Evolutionary conservation across 2,113 vertebrate species (phyloP), one percentile per base, ranked within the genome.

Genomic region (Psilopsiagon aymara): DNA sequence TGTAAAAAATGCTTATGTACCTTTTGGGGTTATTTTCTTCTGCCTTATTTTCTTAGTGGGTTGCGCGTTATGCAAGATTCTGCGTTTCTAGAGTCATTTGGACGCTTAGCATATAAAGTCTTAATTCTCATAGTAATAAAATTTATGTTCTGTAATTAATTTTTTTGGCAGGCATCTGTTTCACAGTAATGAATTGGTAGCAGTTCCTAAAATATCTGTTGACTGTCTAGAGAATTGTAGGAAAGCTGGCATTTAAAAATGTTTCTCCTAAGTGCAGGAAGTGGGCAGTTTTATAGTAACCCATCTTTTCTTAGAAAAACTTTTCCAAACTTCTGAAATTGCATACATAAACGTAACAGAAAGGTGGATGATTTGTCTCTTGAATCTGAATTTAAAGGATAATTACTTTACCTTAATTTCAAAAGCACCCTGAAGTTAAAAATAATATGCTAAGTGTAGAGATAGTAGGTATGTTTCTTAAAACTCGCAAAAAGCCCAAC

Each of bases 101-200:
- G 83, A 73, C 1, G 6, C 76, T 75, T 84, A 84, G 39, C 75
- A 5, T 93, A 57, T 60, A 19, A 90, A 92, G 57, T 37, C 82
- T 96, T 84, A 92, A 94, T 94, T 96, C 94, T 66, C 51, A 41
- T 41, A 93, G 83, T 96, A 96, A 95, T 97, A 95, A 94, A 95
- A 76, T 87, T 86, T 92, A 93, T 84, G 83, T 94, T 92, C 76
- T 79, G 51, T 92, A 96, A 94, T 96, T 94, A 96, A 89, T 96
- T 94, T 96, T 95, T 96, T 94, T 97, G 92, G 95, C 92, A 93
- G 77, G 66, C 93, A 84, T 95, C 95, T 96, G 83, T 92, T 96
- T 93, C 57, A 75, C 83, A 84, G 94, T 95, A 96, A 94, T 96
- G 95, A 96, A 91, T 90, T 94, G 73, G 92, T 97, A 86, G 83